Evolutionary conservation across 2,113 vertebrate species (phyloP), one percentile per base, ranked within the genome.

Genomic region (Platysternon megacephalum): DNA sequence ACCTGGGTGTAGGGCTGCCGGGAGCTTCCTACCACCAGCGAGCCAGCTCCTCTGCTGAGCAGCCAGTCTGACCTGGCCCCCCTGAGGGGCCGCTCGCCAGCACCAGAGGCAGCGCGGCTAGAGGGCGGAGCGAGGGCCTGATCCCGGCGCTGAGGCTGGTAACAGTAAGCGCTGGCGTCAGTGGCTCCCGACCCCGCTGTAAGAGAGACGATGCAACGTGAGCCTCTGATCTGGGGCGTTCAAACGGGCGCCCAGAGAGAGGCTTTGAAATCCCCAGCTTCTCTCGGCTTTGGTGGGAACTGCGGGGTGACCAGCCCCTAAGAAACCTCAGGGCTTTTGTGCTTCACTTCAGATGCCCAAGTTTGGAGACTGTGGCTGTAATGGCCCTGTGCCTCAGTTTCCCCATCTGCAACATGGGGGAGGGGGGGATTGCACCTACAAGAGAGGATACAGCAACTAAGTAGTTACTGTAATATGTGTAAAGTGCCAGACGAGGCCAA

Each of bases 201-300:
- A 35, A n/a, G 1, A 24, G 81, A 39, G n/a, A 72, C 5, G 13
- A 2, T 35, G 48, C 84, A 81, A 49, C 19, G 6, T 2, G 10
- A 52, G 65, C n/a, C 56, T 29, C 19, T 26, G 42, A 28, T 24
- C 24, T 11, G 3, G 16, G 26, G 26, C 2, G 0, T 35, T 72
- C 65, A 39, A 17, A n/a, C 2, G 9, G 65, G n/a, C 19, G n/a
- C 19, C 61, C n/a, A n/a, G 19, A 39, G 65, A 35, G 13, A n/a
- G n/a, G n/a, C 65, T 22, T 10, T 72, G 65, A 72, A 72, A 19
- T 39, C 65, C 65, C 17, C 86, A 80, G 28, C 19, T 5, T 26
- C 56, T 81, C 1, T 0, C 2, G 8, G 13, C 61, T 52, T 0
- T 3, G 44, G 19, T 56, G 61, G 46, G 26, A 58, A 46, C 29